Evolutionary conservation across 2,797 vertebrate genomes (phyloP), one percentile per base, ranked within the genome.

Genomic region (Chelon labrosus): DNA sequence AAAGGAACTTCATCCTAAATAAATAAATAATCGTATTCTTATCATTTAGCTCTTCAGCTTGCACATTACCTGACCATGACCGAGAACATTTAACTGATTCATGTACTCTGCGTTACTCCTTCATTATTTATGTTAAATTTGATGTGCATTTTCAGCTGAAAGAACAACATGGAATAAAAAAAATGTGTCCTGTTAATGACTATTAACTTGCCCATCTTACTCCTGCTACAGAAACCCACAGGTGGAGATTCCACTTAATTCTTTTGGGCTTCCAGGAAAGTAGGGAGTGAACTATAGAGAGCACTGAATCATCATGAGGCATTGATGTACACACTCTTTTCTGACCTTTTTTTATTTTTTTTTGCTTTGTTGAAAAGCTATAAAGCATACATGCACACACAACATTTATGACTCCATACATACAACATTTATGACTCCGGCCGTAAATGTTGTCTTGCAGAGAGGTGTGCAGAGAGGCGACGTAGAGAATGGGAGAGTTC

Each of bases 401-500:
- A 19, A 8, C 39, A 41, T 13, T 11, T 13, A 41, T 12, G 11
- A 10, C 9, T 12, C 2, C 38, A 44, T n/a, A 65, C 3, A 47
- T n/a, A 67, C 16, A 41, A 31, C 31, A 31, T 31, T 31, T 31
- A 6, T 35, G 31, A 35, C 31, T 35, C 11, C 58, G 50, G 35
- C 73, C 25, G 69, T 39, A n/a, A 65, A 65, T 41, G 64, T 58
- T 41, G 38, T 58, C 51, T 65, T 10, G 1, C 56, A 57, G 41
- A 67, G 56, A 61, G 39, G 19, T 2, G 4, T 64, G 49, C 49
- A 31, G 56, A 70, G 52, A 53, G 52, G 12, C 73, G 73, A 70
- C 53, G 63, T 35, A 55, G 49, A 47, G 56, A 66, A 78, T 69
- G 81, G 85, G 88, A 80, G 79, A 44, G 57, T 79, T 72, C 19